Evolutionary conservation across 2,888 invertebrate species (phyloP).

Genomic region (Agrilus cyanescens): DNA sequence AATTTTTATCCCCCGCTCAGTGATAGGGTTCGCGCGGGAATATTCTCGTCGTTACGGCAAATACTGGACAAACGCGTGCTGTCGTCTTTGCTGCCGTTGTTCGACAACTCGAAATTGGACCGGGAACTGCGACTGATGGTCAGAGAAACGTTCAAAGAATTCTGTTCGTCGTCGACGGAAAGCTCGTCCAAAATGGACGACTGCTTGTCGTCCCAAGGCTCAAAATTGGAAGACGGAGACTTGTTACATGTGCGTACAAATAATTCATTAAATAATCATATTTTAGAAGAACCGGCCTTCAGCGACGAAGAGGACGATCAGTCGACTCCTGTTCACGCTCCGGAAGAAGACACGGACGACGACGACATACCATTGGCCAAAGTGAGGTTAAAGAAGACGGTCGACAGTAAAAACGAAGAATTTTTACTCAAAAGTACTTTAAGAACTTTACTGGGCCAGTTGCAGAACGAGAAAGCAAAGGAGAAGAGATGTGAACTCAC

Average conservation of each 20-base stretch:
- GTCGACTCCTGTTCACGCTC: conserved; percentile 30
- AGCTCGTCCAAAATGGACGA: conserved; percentile 35
- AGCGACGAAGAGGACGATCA: conserved; percentile 76
- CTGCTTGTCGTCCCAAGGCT: conserved; percentile 14
- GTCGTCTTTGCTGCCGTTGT: conserved; percentile 71
- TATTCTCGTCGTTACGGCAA: conserved; percentile 70
- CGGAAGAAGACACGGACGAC: conserved; percentile 55
- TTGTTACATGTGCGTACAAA: conserved; percentile 16
- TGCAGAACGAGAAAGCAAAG: conserved; percentile 46
- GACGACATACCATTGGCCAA: conserved; percentile 71
- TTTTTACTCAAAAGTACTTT: conserved; percentile 43
- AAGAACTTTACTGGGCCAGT: conserved; percentile 41
- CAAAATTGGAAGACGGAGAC: conserved; percentile 23
- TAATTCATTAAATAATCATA: conserved; percentile 33
- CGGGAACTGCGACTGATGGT: conserved; percentile 73
- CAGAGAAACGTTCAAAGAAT: conserved; percentile 84
- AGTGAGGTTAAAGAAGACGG: conserved; percentile 48
- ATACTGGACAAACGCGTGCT: conserved; percentile 87
- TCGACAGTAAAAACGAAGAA: conserved; percentile 30
- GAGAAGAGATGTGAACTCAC: conserved; percentile 51
- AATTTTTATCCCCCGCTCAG: conserved; percentile 72
- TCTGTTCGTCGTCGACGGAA: conserved; percentile 51
- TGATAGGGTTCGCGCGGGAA: conserved; percentile 69
- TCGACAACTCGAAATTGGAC: conserved; percentile 81
- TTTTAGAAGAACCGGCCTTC: conserved; percentile 60